phyloP scores from a whole-genome alignment of 2,113 vertebrate species.

The Prietella phreatophila region DNA sequence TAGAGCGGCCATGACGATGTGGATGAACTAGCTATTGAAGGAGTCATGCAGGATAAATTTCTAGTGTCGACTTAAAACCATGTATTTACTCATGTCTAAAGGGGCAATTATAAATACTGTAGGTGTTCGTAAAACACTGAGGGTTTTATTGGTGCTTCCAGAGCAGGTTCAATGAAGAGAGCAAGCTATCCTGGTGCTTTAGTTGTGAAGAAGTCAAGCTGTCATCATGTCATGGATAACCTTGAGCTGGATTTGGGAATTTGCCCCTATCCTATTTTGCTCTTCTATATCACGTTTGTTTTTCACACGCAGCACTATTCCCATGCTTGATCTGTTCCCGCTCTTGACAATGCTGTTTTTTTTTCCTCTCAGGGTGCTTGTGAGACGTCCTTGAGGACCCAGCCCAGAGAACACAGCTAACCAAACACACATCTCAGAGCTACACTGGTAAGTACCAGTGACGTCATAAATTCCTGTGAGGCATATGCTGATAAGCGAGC shows the following conservation, averaged over 20 bases:
- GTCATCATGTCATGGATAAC: neutral
- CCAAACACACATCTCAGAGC: conserved; percentile 46
- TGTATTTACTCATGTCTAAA: neutral
- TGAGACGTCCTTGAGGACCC: conserved; percentile 49
- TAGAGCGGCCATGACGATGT: neutral
- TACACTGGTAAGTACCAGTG: conserved; percentile 63
- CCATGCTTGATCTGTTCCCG: conserved; percentile 32
- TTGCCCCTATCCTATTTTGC: conserved; percentile 49
- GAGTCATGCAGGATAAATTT: neutral
- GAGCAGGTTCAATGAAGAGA: neutral
- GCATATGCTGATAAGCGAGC: neutral
- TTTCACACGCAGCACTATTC: conserved; percentile 53
- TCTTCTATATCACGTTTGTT: conserved; percentile 59
- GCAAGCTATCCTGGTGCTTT: neutral
- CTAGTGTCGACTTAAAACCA: neutral
- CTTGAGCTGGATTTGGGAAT: neutral
- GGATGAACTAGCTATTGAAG: neutral
- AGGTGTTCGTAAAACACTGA: neutral
- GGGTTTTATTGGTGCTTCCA: neutral
- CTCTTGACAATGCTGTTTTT: conserved; percentile 60
- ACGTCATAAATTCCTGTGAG: neutral
- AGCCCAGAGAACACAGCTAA: conserved; percentile 65
- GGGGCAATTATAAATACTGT: neutral
- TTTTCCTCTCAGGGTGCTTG: conserved; percentile 62
- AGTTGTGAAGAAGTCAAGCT: neutral